Conservation (phyloP, 2,888 invertebrate genomes). For the Caradrina clavipalpis region DNA sequence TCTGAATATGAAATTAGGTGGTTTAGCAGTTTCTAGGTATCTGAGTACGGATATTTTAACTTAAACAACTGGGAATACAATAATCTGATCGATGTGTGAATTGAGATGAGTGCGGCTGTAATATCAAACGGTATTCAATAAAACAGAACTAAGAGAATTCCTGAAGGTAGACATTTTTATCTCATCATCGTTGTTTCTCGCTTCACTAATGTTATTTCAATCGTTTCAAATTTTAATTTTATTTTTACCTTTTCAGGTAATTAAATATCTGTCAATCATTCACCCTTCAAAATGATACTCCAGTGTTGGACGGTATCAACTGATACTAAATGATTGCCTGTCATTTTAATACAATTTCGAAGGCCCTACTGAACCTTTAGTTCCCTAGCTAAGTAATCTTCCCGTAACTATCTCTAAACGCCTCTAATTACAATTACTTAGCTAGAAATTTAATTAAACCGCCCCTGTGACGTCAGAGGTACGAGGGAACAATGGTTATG, state of each 20-base stretch:
- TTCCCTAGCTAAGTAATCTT: conserved; percentile 26
- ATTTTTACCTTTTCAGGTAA: conserved; percentile 8
- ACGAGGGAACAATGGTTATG: conserved; percentile 37
- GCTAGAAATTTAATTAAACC: conserved; percentile 60
- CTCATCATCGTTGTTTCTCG: neutral
- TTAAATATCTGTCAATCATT: conserved; percentile 25
- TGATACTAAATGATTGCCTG: conserved; percentile 12
- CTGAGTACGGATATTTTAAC: conserved; percentile 28
- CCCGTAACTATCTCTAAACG: conserved; percentile 38
- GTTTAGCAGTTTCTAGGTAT: conserved; percentile 44
- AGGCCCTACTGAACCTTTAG: conserved; percentile 9
- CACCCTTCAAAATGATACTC: neutral
- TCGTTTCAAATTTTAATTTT: conserved; percentile 2
- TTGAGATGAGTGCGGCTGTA: conserved; percentile 14
- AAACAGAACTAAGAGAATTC: neutral
- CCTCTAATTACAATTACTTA: conserved; percentile 53
- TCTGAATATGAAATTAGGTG: conserved; percentile 68
- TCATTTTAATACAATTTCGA: conserved; percentile 24
- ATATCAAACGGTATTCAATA: conserved; percentile 25
- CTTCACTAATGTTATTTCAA: conserved; percentile 23
- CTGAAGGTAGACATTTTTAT: conserved; percentile 4
- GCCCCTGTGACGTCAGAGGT: conserved; percentile 27
- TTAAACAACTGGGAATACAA: conserved; percentile 29
- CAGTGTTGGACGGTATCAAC: neutral
- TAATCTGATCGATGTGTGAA: conserved; percentile 27